Evolutionary conservation across 2,888 invertebrate species (phyloP), one percentile per base, ranked within the genome.

Genomic region (Camptogramma bilineatum): DNA sequence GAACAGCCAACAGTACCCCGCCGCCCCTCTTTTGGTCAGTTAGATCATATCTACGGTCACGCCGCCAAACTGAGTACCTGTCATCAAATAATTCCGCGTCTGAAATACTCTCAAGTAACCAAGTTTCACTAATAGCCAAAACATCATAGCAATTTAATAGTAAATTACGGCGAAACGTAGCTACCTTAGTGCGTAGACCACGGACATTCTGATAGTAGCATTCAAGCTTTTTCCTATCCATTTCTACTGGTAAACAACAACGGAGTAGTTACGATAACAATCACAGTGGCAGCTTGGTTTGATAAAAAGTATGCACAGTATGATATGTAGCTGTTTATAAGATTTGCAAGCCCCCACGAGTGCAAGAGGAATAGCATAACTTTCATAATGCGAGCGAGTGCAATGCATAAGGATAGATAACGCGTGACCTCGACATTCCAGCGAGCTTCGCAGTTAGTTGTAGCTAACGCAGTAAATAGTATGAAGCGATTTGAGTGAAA

Each of bases 141-240:
- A 31, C 17, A 39, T 52, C 52, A 39, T 52, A 52, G 13, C 17
- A 34, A 52, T 39, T 52, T 31, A 52, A 19, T 5, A 10, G 18
- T 10, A 52, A 34, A 5, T 52, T 52, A 39, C 52, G 52, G 13
- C 52, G 34, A 18, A 52, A 52, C 18, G 17, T 16, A 16, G 34
- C 7, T 18, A 31, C 17, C 19, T 52, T 52, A 18, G 52, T 52
- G 9, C 52, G 52, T 4, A 52, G 13, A 7, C 52, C 52, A 34
- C 52, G 52, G 17, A 52, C 52, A 18, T 52, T 52, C 18, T 52
- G 52, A 18, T 52, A 52, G 18, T 52, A 52, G 34, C 52, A 52
- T 18, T 34, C 34, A 9, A 52, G 31, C 9, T 52, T 31, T 10
- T 39, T 52, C 0, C 7, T 34, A 52, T 52, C 31, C 18, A 52